Evolutionary conservation across 2,113 vertebrate species (phyloP).

Genomic region (Syngnathus floridae): DNA sequence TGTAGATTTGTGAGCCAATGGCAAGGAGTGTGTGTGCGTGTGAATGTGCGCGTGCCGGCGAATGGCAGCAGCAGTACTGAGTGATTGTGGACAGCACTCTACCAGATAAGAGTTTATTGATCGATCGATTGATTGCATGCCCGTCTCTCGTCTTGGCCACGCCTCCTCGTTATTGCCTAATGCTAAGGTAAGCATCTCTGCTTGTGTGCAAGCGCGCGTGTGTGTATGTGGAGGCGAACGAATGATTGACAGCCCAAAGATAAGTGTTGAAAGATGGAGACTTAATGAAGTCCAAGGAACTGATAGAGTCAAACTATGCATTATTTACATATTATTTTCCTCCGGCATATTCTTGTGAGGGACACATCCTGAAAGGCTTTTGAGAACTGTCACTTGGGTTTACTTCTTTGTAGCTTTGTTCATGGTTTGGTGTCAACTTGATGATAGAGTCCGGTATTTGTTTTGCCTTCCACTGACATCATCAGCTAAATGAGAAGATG

Average conservation of each 20-base stretch:
- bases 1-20: constrained; percentile 20
- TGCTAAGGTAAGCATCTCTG: constrained; percentile 55
- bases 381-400: constrained; percentile 6
- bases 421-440: background rate
- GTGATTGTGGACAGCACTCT: constrained; percentile 47
- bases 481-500: background rate
- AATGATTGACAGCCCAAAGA: constrained; percentile 7
- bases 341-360: background rate
- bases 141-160: constrained; percentile 39
- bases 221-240: background rate
- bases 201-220: background rate
- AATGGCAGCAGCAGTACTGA: constrained; percentile 7
- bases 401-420: constrained; percentile 3
- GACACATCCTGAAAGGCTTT: constrained; percentile 3
- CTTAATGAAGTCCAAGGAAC: background rate
- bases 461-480: background rate
- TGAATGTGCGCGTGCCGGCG: background rate
- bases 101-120: constrained; percentile 58
- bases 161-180: constrained; percentile 40
- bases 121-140: constrained; percentile 52
- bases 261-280: constrained; percentile 1
- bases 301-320: background rate
- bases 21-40: background rate
- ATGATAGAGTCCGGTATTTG: background rate
- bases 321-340: background rate